phyloP scores from a whole-genome alignment of 1,140 invertebrate genomes.

The Penaeus chinensis region DNA sequence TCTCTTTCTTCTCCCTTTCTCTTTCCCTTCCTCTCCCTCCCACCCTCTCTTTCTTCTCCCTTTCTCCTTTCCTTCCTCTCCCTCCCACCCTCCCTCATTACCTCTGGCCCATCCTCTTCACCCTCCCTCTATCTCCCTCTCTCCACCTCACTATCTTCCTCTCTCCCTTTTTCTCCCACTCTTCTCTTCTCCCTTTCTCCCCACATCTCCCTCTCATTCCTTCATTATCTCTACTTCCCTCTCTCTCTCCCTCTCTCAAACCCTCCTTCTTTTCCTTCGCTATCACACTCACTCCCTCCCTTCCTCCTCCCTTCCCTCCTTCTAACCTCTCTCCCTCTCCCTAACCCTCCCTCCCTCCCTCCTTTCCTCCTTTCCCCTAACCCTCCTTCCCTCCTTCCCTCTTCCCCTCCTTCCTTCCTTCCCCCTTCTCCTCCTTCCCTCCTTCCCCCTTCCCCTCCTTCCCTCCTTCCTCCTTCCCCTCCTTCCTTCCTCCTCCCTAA shows the following conservation, averaged over 20 bases:
- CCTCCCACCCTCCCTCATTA: too few species aligned
- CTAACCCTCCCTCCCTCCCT: background rate
- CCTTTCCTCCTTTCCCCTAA: background rate
- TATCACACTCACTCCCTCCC: background rate
- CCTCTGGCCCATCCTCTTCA: background rate
- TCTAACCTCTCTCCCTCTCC: background rate
- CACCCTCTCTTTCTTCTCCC: background rate
- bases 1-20: background rate
- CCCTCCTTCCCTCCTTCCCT: background rate
- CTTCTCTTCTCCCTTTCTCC: too few species aligned
- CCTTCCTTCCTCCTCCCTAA: background rate
- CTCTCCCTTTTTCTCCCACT: background rate
- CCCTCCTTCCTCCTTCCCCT: background rate
- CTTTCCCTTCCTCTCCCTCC: slow-evolving; percentile 16
- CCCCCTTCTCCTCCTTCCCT: background rate
- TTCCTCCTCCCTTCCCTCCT: background rate
- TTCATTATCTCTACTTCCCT: background rate
- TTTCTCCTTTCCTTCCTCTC: background rate
- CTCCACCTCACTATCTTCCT: background rate
- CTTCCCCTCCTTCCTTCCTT: background rate
- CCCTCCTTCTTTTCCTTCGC: background rate
- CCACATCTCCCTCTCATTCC: background rate
- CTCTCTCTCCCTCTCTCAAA: background rate
- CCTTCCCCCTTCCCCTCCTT: background rate
- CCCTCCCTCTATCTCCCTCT: background rate